phyloP scores from a whole-genome alignment of 2,888 invertebrate genomes.

The Amphipyra berbera region DNA sequence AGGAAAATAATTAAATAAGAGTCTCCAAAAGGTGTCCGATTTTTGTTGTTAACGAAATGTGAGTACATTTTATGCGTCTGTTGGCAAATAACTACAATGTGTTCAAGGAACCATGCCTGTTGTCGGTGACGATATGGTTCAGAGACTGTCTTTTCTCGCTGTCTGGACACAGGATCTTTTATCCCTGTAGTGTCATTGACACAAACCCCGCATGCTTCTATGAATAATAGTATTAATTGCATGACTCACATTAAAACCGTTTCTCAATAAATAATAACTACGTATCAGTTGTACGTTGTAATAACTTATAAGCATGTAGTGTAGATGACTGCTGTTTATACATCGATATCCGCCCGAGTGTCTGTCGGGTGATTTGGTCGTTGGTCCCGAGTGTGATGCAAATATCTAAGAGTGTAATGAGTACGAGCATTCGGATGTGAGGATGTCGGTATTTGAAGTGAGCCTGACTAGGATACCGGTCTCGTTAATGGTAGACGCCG shows the following conservation, averaged over 20 bases:
- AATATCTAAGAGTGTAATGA: too few relatives aligned
- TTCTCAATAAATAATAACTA: constrained; percentile 26
- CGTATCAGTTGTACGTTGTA: neutral
- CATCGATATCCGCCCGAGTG: too few relatives aligned
- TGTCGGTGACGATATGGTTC: constrained; percentile 59
- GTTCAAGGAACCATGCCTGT: constrained; percentile 69
- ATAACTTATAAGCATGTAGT: too few relatives aligned
- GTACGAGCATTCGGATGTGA: too few relatives aligned
- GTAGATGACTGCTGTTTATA: too few relatives aligned
- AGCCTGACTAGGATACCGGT: too few relatives aligned
- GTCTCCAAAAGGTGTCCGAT: constrained; percentile 37
- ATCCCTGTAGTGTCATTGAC: constrained; percentile 57
- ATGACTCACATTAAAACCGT: constrained; percentile 3
- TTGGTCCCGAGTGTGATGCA: too few relatives aligned
- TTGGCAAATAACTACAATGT: constrained; percentile 71
- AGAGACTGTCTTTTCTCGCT: constrained; percentile 44
- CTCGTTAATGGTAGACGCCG: too few relatives aligned
- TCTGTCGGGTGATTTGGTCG: too few relatives aligned
- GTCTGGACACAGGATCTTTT: constrained; percentile 41
- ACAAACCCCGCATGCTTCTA: constrained; percentile 37
- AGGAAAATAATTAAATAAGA: constrained; percentile 11
- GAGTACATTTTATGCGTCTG: constrained; percentile 48
- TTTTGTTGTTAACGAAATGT: constrained; percentile 58
- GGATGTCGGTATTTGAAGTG: too few relatives aligned
- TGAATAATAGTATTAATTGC: neutral